Evolutionary conservation across 2,797 vertebrate genomes (phyloP).

Genomic region (Pampus argenteus): DNA sequence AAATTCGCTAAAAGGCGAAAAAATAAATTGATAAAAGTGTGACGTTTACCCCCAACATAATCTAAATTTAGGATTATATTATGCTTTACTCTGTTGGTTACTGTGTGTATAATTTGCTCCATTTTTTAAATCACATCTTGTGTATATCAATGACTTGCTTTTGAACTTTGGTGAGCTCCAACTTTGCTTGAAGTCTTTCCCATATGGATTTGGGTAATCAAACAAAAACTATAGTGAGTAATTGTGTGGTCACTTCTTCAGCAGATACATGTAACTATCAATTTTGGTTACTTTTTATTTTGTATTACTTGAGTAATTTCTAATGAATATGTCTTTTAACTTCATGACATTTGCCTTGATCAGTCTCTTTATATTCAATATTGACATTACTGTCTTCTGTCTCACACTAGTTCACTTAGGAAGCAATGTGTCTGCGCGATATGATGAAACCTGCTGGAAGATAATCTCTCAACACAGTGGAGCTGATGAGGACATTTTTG

Average conservation of each 20-base stretch:
- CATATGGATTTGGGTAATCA: conserved; percentile 14
- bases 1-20: conserved; percentile 47
- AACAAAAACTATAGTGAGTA: conserved; percentile 10
- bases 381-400: conserved; percentile 10
- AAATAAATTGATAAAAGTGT: conserved; percentile 29
- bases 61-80: conserved; percentile 3
- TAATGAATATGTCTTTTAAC: conserved; percentile 49
- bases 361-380: conserved; percentile 32
- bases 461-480: conserved; percentile 51
- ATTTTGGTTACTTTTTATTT: conserved; percentile 51
- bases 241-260: conserved; percentile 35
- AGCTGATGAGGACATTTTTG: conserved; percentile 44
- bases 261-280: conserved; percentile 12
- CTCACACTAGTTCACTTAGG: conserved; percentile 15
- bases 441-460: conserved; percentile 49
- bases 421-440: conserved; percentile 29
- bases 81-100: conserved; percentile 7
- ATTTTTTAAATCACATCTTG: neutral
- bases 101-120: neutral
- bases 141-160: neutral
- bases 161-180: no score
- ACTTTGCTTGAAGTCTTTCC: neutral
- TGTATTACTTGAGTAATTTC: conserved; percentile 39
- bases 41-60: conserved; percentile 24
- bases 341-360: conserved; percentile 43